Conservation (phyloP, 2,113 vertebrate species). For the Phrynocephalus versicolor region DNA sequence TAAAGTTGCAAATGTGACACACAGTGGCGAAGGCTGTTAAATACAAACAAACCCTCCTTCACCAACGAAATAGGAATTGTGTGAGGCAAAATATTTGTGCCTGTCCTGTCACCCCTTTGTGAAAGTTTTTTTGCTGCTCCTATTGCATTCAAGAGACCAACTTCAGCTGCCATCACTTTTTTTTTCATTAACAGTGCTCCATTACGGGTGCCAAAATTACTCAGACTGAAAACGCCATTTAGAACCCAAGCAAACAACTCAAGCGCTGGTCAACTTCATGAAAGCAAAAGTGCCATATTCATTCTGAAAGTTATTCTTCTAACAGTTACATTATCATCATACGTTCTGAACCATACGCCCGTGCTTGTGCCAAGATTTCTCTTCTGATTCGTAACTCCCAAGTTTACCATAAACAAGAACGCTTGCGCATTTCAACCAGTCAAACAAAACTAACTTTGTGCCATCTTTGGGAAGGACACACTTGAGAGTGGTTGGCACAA, state of each 20-base stretch:
- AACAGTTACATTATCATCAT: neutral
- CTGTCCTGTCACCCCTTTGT: neutral
- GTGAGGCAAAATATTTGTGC: neutral
- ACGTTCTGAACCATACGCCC: neutral
- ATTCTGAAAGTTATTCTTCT: neutral
- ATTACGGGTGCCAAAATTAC: neutral
- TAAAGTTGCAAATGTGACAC: neutral
- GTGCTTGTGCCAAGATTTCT: neutral
- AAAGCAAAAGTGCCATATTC: neutral
- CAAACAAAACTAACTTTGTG: neutral
- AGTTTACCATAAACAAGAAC: neutral
- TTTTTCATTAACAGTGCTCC: neutral
- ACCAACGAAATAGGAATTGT: neutral
- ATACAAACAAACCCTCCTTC: neutral
- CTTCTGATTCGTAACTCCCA: accelerated
- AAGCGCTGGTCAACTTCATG: neutral
- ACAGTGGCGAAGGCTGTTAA: neutral
- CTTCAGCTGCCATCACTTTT: neutral
- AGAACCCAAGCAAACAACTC: neutral
- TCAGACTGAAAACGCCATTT: neutral
- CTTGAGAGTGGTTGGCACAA: neutral
- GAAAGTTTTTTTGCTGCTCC: no score
- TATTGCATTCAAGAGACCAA: neutral
- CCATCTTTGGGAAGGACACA: neutral
- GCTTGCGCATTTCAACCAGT: neutral